Evolutionary conservation across 30 jellyfish, hydroid and myxozoan species (phyloP).

Genomic region (Aurelia coerulea): DNA sequence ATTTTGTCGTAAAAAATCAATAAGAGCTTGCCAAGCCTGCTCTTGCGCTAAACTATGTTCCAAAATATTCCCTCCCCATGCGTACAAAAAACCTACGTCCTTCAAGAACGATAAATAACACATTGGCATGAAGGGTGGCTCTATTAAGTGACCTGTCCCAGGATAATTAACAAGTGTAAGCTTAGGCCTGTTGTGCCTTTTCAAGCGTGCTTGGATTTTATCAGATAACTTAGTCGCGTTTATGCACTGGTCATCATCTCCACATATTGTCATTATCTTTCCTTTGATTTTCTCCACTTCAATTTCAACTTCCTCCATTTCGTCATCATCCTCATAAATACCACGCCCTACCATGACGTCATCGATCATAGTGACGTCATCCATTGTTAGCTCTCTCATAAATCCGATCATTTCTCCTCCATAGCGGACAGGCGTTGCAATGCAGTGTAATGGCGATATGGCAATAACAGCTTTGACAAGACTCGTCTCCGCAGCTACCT

Average conservation of each 20-base stretch:
- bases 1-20: conserved; percentile 18
- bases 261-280: not conserved
- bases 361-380: not conserved
- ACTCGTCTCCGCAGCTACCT: conserved; percentile 21
- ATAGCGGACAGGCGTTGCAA: not conserved
- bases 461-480: conserved; percentile 49
- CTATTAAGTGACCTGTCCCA: too few relatives aligned
- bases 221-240: not conserved
- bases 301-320: not conserved
- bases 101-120: conserved; percentile 18
- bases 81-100: not conserved
- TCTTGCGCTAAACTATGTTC: conserved; percentile 38
- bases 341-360: not conserved
- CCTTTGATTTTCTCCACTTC: conserved; percentile 20
- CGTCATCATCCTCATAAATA: not conserved
- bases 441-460: not conserved
- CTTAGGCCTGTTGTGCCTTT: not conserved
- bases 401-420: conserved; percentile 1
- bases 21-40: conserved; percentile 55
- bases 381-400: not conserved
- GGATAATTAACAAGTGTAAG: not conserved
- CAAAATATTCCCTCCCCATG: conserved; percentile 44
- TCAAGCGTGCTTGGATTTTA: not conserved
- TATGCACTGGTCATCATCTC: conserved; percentile 16
- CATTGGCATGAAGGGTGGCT: conserved; percentile 31